Base-by-base conservation (phyloP, 2,113 vertebrate species). In the Prinia subflava region DNA sequence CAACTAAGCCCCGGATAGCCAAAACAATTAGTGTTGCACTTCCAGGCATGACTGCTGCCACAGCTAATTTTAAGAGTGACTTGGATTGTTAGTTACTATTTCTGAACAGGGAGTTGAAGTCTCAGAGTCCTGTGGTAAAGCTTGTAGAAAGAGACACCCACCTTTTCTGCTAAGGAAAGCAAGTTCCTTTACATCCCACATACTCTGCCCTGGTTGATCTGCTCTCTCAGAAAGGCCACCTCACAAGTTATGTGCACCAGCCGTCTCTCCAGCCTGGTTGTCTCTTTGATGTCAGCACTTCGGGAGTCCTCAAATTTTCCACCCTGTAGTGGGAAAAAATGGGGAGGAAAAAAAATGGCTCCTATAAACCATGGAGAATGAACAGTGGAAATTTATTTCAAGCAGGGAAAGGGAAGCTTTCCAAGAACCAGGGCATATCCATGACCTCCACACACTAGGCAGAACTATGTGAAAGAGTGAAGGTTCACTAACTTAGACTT, bases 161-260 rank as follows among this genome's bases (percentile, higher is more conserved):
- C 41, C 13, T 65, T 88, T 86, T 59, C 82, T 91, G 24, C 49
- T 97, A 68, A 98, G 80, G 25, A 97, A 47, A 46, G 21, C 3
- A 7, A 98, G 98, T 91, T 99, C 98, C 50, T 90, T 97, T 63
- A 78, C 98, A 84, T 86, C 3, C 96, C 97, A 16, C 97, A 98
- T 95, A 98, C 98, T 79, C 82, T 96, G 31, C 96, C 97, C 69
- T 98, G 15, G 28, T 7, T 11, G 65, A 99, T 98, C 94, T 99
- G 98, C 76, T 96, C 92, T 65, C 89, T 98, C 56, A 99, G 95
- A 24, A 73, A 78, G 14, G 96, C 70, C 12, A 96, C 95, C 50
- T 98, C 96, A 59, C 81, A 42, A 8, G 90, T 81, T 74, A 98
- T 95, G 5, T 27, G 62, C 60, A 96, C 95, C n/a, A 99, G 96